A percentile compares a stretch with the other conserved stretches of the same genome.
These are phyloP conservation scores for Lutraria rhynchaena DNA, from an alignment of 1,140 invertebrate species.

Conservation along the genomic window DNA sequence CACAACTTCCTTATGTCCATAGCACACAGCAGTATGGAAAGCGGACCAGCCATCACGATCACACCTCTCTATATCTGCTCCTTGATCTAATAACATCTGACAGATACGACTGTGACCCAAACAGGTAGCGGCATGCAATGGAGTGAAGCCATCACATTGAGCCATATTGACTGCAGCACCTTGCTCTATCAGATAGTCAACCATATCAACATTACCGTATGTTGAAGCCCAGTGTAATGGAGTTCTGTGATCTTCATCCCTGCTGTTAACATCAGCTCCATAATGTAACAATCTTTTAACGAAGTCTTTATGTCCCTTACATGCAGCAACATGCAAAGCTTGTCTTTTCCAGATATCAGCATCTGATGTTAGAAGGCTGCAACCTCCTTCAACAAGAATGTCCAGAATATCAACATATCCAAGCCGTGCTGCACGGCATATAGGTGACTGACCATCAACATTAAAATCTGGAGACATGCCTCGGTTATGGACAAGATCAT, in stretches of 20 bases:
- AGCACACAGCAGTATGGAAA: conserved; percentile 76
- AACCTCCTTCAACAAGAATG: conserved; percentile 64
- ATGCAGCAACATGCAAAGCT: conserved; percentile 77
- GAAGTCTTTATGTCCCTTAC: conserved; percentile 68
- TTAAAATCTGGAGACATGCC: conserved; percentile 69
- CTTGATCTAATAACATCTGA: conserved; percentile 64
- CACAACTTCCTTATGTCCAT: conserved; percentile 72
- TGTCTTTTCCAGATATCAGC: conserved; percentile 70
- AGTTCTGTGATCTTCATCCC: conserved; percentile 75
- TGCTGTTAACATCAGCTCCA: conserved; percentile 71
- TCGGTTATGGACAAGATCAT: conserved; percentile 54
- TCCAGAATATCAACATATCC: conserved; percentile 64
- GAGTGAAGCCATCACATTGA: conserved; percentile 76
- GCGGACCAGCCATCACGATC: conserved; percentile 77
- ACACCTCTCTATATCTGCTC: conserved; percentile 67
- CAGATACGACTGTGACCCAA: conserved; percentile 73
- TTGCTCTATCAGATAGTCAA: conserved; percentile 65
- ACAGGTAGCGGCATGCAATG: conserved; percentile 75
- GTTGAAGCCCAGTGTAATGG: conserved; percentile 77
- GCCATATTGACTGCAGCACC: conserved; percentile 73
- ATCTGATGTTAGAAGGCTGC: conserved; percentile 61
- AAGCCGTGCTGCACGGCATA: conserved; percentile 63
- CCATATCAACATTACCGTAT: conserved; percentile 69
- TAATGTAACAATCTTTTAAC: conserved; percentile 66
- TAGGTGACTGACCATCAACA: conserved; percentile 60